These are phyloP conservation scores for Nyctibius bracteatus DNA, from an alignment of 2,113 vertebrate species.

Conservation along the genomic window DNA sequence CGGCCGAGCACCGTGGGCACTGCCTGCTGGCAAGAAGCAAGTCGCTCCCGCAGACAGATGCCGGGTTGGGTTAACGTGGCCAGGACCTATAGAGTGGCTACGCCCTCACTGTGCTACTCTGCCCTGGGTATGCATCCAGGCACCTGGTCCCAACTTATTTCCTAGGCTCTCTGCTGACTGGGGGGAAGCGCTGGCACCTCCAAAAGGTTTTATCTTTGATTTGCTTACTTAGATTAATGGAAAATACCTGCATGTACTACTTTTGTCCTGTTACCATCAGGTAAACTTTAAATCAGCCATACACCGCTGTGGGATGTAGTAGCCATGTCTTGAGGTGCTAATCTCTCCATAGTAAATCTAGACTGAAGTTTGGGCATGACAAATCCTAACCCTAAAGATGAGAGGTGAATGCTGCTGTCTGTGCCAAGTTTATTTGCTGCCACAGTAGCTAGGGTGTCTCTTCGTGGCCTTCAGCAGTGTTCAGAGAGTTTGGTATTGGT, in stretches of 20 bases:
- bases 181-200: accelerated
- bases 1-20: accelerated
- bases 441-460: background rate
- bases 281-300: background rate
- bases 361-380: background rate
- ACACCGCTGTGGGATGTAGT: background rate
- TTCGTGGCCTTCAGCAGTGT: background rate
- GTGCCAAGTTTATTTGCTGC: background rate
- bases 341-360: background rate
- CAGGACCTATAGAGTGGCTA: background rate
- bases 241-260: background rate
- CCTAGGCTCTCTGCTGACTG: no score
- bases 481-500: background rate
- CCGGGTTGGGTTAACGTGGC: accelerated
- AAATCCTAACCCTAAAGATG: background rate
- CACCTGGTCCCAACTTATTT: background rate
- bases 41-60: background rate
- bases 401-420: background rate
- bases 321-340: background rate
- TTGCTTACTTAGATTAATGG: background rate
- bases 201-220: background rate
- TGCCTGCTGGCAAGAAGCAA: background rate
- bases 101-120: background rate
- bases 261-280: background rate
- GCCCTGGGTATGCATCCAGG: background rate